Evolutionary conservation across 2,888 invertebrate species (phyloP), one percentile per base, ranked within the genome.

Genomic region (Cerceris rybyensis): DNA sequence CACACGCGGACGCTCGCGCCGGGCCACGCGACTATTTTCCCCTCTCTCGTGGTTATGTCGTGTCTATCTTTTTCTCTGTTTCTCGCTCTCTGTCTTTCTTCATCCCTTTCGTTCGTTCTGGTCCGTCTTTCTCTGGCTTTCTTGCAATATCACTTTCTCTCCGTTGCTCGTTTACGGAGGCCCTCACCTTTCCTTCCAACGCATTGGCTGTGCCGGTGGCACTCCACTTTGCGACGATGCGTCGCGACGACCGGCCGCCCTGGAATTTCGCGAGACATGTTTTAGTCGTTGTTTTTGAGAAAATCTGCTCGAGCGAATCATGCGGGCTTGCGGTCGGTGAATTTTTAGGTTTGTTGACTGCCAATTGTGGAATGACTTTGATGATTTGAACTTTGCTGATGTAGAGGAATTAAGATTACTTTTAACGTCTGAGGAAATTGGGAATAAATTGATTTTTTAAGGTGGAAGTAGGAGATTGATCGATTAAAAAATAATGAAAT

Each of bases 21-120:
- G 67, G 39, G 78, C 73, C 75, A 78, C 84, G 80, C 81, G 80
- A 75, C 61, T 66, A 66, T 54, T 43, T 75, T 41, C 75, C 69
- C 52, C 64, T 64, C 41, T 55, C 16, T 49, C 52, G 59, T n/a
- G 41, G 0, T 14, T 39, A n/a, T n/a, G 41, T 16, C 28, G 11
- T 17, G 9, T 7, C 49, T 16, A 7, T 61, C 46, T 43, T 39
- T 11, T 65, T 68, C 55, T 50, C 50, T 14, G 17, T 61, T 49
- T 42, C 52, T 71, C 54, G 46, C 11, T 42, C 42, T 8, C 8
- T 17, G 5, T n/a, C 14, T n/a, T 54, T n/a, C 16, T 28, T n/a
- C n/a, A 13, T 43, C 61, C 63, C 68, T 70, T 13, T 46, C 60
- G 49, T 54, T 59, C 54, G 59, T 52, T 17, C 43, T 16, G 28